These are phyloP conservation scores for Choreutis nemorana DNA, from an alignment of 2,888 invertebrate species.

Conservation along the genomic window DNA sequence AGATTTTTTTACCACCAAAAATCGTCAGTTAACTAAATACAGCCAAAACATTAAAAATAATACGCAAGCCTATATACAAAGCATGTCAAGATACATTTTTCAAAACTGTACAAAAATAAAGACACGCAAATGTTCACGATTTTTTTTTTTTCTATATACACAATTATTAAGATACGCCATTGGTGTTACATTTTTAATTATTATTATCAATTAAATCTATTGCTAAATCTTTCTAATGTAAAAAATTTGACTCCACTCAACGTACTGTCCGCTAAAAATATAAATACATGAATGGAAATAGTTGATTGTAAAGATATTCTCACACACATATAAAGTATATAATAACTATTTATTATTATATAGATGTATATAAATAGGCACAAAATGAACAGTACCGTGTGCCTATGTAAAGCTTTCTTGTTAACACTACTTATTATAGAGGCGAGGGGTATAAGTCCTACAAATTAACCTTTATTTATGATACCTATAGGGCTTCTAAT, in stretches of 20 bases:
- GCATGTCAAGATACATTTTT: slow-evolving; percentile 9
- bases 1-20: no score
- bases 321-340: slow-evolving; percentile 2
- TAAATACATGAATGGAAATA: slow-evolving; percentile 21
- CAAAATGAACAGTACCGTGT: slow-evolving; percentile 49
- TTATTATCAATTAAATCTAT: slow-evolving; percentile 42
- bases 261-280: slow-evolving; percentile 33
- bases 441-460: slow-evolving; percentile 59
- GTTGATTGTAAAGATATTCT: slow-evolving; percentile 10
- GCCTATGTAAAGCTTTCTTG: slow-evolving; percentile 31
- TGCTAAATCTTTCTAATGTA: slow-evolving; percentile 34
- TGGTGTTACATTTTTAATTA: slow-evolving; percentile 14
- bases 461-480: no score
- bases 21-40: no score
- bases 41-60: no score
- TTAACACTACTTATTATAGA: slow-evolving; percentile 41
- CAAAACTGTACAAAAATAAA: slow-evolving; percentile 34
- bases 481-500: no score
- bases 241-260: slow-evolving; percentile 46
- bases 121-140: slow-evolving; percentile 18
- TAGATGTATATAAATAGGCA: slow-evolving; percentile 34
- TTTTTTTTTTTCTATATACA: slow-evolving; percentile 25
- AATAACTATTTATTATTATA: slow-evolving; percentile 1
- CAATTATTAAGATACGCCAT: slow-evolving; percentile 26
- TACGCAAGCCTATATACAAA: slow-evolving; percentile 24